Percentiles rank a stretch among this genome's conserved stretches.
phyloP scores from a whole-genome alignment of 2,113 vertebrate genomes.

The Apodemus speciosus region DNA sequence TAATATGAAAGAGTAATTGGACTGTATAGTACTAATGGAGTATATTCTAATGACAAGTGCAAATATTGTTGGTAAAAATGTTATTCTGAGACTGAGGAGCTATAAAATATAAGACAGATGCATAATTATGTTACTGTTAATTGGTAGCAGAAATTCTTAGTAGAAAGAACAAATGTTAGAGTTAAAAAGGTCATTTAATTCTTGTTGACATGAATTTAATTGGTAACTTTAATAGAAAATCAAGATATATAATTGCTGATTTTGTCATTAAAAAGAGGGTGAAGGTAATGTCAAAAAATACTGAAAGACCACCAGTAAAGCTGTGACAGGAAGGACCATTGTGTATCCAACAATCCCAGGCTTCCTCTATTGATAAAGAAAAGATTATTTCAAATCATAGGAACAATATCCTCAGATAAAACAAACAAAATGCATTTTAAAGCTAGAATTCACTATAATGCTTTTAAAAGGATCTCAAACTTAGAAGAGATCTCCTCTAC shows the following conservation, averaged over 20 bases:
- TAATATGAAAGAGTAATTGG: not conserved
- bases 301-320: not conserved
- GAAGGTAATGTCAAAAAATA: constrained; percentile 28
- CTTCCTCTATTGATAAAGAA: constrained; percentile 21
- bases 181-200: constrained; percentile 36
- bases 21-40: not conserved
- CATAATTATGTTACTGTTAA: not conserved
- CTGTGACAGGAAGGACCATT: not conserved
- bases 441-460: not conserved
- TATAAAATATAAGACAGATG: not conserved
- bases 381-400: constrained; percentile 12
- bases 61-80: not conserved
- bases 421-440: constrained; percentile 22
- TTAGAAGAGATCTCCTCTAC: not conserved
- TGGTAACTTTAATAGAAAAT: constrained; percentile 21
- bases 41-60: not conserved
- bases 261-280: not conserved
- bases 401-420: not conserved
- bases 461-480: not conserved
- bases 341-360: not conserved
- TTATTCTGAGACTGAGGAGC: constrained; percentile 14
- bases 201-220: not conserved
- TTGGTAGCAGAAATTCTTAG: not conserved
- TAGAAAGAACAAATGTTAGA: constrained; percentile 10
- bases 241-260: not conserved